Conservation (phyloP, 64 coral and sea anemone genomes). For the Hydrozoanthus tunicans region DNA sequence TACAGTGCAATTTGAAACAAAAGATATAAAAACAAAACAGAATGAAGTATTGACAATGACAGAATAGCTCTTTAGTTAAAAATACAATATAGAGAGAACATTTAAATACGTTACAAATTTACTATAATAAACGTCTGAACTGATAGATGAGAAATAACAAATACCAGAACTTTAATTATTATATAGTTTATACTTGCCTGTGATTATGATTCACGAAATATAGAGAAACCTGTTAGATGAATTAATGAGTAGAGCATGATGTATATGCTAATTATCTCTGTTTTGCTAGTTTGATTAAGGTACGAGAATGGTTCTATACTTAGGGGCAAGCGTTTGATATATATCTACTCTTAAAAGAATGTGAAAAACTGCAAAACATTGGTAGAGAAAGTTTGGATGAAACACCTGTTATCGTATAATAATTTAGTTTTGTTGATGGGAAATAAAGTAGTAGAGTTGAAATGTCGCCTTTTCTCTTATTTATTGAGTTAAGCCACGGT, state of each 20-base stretch:
- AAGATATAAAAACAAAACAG: background rate
- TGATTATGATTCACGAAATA: background rate
- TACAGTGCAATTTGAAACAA: slow-evolving; percentile 1
- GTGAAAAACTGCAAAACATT: no score
- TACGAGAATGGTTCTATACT: no score
- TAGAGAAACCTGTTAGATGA: background rate
- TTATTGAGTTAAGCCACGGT: background rate
- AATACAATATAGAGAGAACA: background rate
- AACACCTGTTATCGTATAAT: background rate
- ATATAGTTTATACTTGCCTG: background rate
- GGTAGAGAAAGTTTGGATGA: no score
- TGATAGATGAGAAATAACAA: background rate
- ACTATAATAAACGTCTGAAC: background rate
- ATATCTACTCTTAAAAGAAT: no score
- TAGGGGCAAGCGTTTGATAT: no score
- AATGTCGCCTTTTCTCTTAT: background rate
- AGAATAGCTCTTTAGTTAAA: background rate
- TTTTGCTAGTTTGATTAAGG: no score
- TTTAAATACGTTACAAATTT: background rate
- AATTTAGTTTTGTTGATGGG: background rate
- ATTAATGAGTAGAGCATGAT: no score
- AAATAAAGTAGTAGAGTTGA: background rate
- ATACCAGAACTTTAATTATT: background rate
- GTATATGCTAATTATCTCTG: no score
- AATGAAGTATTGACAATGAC: background rate